Conservation (phyloP, 2,888 invertebrate genomes). For the Druceiella hillmani region DNA sequence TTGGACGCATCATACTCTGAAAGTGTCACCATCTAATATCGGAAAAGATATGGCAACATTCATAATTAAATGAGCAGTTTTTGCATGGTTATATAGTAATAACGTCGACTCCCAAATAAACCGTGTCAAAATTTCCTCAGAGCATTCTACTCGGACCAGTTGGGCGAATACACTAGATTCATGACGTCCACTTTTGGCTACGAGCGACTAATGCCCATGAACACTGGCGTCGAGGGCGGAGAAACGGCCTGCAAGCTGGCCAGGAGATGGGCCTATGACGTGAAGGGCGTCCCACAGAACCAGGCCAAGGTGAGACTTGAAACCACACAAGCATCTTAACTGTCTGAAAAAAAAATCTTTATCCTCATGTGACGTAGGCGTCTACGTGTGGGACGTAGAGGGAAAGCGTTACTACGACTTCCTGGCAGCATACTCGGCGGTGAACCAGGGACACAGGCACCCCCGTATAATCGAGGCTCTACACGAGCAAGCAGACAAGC, state of each 20-base stretch:
- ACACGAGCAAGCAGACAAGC: slow-evolving; percentile 65
- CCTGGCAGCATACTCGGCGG: slow-evolving; percentile 90
- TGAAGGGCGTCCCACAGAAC: slow-evolving; percentile 78
- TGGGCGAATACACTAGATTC: slow-evolving; percentile 85
- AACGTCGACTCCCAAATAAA: too few species aligned
- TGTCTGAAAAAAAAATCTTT: too few species aligned
- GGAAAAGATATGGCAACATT: too few species aligned
- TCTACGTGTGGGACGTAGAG: slow-evolving; percentile 91
- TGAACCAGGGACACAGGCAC: slow-evolving; percentile 94
- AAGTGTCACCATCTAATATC: too few species aligned
- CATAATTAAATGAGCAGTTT: too few species aligned
- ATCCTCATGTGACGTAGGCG: too few species aligned
- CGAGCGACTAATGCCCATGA: slow-evolving; percentile 91
- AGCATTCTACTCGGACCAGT: slow-evolving; percentile 83
- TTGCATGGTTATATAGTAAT: too few species aligned
- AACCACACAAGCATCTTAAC: too few species aligned
- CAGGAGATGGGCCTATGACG: slow-evolving; percentile 87
- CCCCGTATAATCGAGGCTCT: slow-evolving; percentile 76
- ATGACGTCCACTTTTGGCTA: slow-evolving; percentile 79
- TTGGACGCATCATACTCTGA: too few species aligned
- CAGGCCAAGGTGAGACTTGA: slow-evolving; percentile 68
- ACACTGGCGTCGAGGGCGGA: slow-evolving; percentile 93
- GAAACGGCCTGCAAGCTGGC: slow-evolving; percentile 93
- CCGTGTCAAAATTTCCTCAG: too few species aligned
- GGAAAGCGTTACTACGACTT: slow-evolving; percentile 90